Base-by-base conservation (phyloP, 2,888 invertebrate species). In the Epirrhoe tristata region DNA sequence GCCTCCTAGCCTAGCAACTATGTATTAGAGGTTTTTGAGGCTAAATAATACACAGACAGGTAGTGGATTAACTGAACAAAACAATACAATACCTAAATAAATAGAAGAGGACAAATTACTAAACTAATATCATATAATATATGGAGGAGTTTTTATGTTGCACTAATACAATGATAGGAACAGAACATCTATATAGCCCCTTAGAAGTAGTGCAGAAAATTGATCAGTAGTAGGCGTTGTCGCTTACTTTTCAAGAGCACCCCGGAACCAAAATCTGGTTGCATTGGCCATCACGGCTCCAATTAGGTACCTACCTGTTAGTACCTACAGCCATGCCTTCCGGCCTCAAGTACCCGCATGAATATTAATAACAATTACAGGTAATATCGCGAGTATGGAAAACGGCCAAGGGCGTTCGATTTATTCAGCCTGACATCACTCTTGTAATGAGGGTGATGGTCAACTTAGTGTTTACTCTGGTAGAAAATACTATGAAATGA, bases 351-450 rank as follows among this genome's bases (percentile, higher is more conserved):
- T 70, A 74, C 85, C 87, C 87, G 87, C 83, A 87, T 78, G 74
- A 74, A 80, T 84, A 83, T 83, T 80, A 84, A 80, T 83, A 83
- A 78, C 74, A 75, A 81, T 78, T 78, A 80, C 78, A 78, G 72
- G 75, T 78, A 78, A 81, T 81, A 81, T 78, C 70, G 74, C 76
- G 69, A 76, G 74, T 75, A 74, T 79, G 81, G 80, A 86, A 85
- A 78, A 82, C 81, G 82, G 83, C 82, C 86, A 88, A 88, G 89
- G 87, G 74, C 80, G 69, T 63, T 80, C 78, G 78, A 43, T 56
- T 60, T 46, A 66, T 61, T 66, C 57, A 59, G 56, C 24, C 66
- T 31, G 55, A 51, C 39, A 59, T 56, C 56, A 34, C n/a, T 16
- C 24, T 17, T 50, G 48, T 55, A 58, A 64, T 71, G 54, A 66